Base-by-base conservation (phyloP, 1,140 invertebrate genomes). In the Hirudo medicinalis region DNA sequence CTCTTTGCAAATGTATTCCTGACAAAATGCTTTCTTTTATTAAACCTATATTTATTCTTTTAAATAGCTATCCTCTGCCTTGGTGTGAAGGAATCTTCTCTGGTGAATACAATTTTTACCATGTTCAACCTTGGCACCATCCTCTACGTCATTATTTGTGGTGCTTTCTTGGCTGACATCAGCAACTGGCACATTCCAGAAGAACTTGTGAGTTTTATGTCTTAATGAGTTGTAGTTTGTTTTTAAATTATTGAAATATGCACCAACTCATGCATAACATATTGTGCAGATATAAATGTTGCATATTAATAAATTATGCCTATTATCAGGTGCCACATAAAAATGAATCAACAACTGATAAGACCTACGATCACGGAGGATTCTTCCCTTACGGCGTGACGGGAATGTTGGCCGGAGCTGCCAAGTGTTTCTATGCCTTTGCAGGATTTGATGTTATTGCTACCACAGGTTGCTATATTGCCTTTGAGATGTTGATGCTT, bases 371-470 rank as follows among this genome's bases (percentile, higher is more conserved):
- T 70, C 66, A n/a, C n/a, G 70, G 72, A 22, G 72, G 72, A 20
- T 74, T 75, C 57, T 74, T 75, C n/a, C 71, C 71, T 36, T 74
- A 27, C 32, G 71, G 63, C 11, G 27, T 54, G 27, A 13, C 55
- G 55, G 67, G 75, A 71, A 71, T 91, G 78, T 90, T 71, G 75
- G 49, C 73, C 88, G 91, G 91, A 25, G 91, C 91, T 2, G 92
- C 92, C 27, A 94, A 91, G 29, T 95, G 92, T 82, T 97, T 97
- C 84, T 97, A 94, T 80, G 92, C 92, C 60, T 96, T 94, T 82
- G 94, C 96, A 76, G 93, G 93, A 49, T 97, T 96, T 82, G 93
- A 97, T 80, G 94, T 94, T 73, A 95, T 97, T 72, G 92, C 93
- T 3, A 94, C 92, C 5, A 94, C 92, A 5, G 92, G 93, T 69